These are phyloP conservation scores for Meandrina meandrites DNA, from an alignment of 92 coral and sea anemone genomes.

Conservation along the genomic window DNA sequence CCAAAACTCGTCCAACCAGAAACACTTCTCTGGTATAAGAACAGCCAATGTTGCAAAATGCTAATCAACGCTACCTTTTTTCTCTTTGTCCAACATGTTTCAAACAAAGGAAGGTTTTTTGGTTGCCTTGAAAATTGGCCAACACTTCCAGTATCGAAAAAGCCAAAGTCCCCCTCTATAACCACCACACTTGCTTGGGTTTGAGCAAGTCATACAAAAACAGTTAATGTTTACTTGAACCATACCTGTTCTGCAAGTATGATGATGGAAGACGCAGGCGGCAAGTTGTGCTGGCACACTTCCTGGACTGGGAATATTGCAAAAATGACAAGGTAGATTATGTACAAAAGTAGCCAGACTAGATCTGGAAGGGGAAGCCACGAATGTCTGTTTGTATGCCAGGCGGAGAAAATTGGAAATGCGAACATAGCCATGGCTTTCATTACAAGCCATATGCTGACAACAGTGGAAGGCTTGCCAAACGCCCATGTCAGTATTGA, in stretches of 20 bases:
- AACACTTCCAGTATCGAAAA: too few relatives aligned
- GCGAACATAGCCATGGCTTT: slow-evolving; percentile 71
- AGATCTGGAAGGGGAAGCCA: slow-evolving; percentile 71
- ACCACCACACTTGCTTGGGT: too few relatives aligned
- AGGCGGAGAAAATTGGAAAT: slow-evolving; percentile 84
- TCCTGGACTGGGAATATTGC: slow-evolving; percentile 85
- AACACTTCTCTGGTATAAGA: too few relatives aligned
- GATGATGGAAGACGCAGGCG: slow-evolving; percentile 94
- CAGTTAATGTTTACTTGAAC: too few relatives aligned
- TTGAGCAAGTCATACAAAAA: too few relatives aligned
- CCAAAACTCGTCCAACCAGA: too few relatives aligned
- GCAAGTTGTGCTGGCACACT: slow-evolving; percentile 70
- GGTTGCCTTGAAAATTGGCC: too few relatives aligned
- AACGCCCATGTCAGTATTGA: slow-evolving; percentile 86
- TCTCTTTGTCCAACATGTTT: too few relatives aligned
- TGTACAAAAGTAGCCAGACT: slow-evolving; percentile 69
- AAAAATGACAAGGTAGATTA: slow-evolving; percentile 64
- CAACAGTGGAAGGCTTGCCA: slow-evolving; percentile 87
- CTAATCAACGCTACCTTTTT: too few relatives aligned
- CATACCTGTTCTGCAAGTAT: slow-evolving; percentile 88
- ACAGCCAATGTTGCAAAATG: too few relatives aligned
- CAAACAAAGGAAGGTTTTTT: too few relatives aligned
- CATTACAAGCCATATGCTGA: slow-evolving; percentile 93
- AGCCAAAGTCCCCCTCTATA: too few relatives aligned
- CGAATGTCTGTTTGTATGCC: slow-evolving; percentile 68